Base-by-base conservation (phyloP, 1,140 invertebrate genomes). In the Monomorium pharaonis region DNA sequence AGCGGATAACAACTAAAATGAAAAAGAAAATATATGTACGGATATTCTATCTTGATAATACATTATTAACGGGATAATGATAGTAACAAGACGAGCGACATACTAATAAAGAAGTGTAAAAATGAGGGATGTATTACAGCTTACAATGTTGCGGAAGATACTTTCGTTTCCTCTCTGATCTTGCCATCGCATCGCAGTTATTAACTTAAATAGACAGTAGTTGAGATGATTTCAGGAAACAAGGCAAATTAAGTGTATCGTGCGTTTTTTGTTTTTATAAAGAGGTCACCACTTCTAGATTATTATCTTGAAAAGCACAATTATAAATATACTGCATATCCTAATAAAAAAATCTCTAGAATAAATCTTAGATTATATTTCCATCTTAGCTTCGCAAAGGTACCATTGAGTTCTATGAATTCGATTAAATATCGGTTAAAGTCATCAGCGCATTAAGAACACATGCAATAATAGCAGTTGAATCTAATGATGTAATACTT, bases 171-270 rank as follows among this genome's bases (percentile, higher is more conserved):
- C 49, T 72, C 49, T 4, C 12, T 24, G 24, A 72, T 83, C 37
- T 16, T 44, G n/a, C 63, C 51, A 54, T 78, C 60, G 49, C 21
- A 33, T 72, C 37, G 37, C 33, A 30, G 49, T 83, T 58, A 72
- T 83, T 83, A 83, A 72, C 37, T 83, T 58, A 56, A 81, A 58
- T 58, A 58, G 49, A 81, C 51, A 70, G 65, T 44, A 24, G 16
- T 58, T 60, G 65, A 56, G 65, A 81, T 72, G 49, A 81, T 81
- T 70, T 81, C 18, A 83, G 51, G 78, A 72, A 83, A 83, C 67
- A 51, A 72, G 67, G 27, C 27, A 72, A 72, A 83, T 83, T 72
- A 83, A 80, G 49, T 54, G 63, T 81, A 10, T 70, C 77, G 16
- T n/a, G 77, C 24, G 65, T 18, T n/a, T n/a, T 83, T 58, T 83